phyloP scores from a whole-genome alignment of 2,113 vertebrate species.

The Odobenus rosmarus region DNA sequence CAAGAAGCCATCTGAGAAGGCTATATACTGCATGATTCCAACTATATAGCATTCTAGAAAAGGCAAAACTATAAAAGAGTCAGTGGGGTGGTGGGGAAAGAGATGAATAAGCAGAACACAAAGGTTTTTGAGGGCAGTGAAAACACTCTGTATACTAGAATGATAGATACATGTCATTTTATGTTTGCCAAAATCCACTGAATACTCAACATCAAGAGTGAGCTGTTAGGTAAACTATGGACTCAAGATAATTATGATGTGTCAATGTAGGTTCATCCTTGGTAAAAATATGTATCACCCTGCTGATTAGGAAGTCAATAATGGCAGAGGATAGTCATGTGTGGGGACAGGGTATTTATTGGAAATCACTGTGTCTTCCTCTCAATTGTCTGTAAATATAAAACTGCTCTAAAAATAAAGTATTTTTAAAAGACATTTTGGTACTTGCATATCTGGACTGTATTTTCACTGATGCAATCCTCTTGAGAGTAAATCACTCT shows the following conservation, averaged over 20 bases:
- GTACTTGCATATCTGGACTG: background rate
- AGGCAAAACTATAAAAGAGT: background rate
- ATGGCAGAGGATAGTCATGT: background rate
- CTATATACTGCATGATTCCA: background rate
- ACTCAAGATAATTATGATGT: background rate
- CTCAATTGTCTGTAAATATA: background rate
- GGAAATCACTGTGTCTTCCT: background rate
- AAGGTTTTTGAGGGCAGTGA: background rate
- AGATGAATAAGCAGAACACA: background rate
- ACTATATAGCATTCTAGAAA: background rate
- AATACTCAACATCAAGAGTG: background rate
- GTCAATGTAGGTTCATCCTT: background rate
- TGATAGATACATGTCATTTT: background rate
- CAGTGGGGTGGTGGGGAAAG: background rate
- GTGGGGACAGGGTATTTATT: background rate
- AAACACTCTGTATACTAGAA: background rate
- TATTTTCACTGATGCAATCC: conserved; percentile 9
- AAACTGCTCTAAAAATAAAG: background rate
- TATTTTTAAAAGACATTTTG: background rate
- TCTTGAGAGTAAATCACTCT: background rate
- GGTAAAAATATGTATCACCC: background rate
- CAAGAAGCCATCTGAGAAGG: background rate
- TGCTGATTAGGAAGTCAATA: background rate
- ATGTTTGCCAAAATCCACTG: background rate
- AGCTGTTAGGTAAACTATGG: background rate